A percentile compares a stretch with the other conserved stretches of the same genome.
phyloP scores from a whole-genome alignment of 2,888 invertebrate species.

The Pristionchus mayeri region DNA sequence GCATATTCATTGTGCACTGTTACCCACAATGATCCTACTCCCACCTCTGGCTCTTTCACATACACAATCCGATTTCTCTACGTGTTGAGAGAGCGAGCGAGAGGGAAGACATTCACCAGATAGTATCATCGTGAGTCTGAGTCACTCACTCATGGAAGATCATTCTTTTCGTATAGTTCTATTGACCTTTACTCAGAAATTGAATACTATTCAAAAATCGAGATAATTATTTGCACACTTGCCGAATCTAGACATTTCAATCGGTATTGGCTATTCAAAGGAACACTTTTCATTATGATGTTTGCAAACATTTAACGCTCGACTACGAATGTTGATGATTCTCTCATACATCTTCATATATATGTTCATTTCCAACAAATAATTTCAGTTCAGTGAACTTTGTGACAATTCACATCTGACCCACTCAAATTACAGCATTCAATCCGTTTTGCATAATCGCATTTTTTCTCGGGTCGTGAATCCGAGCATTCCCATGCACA shows the following conservation, averaged over 20 bases:
- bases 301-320: too few relatives aligned
- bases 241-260: too few relatives aligned
- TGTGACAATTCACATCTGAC: neutral
- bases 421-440: too few relatives aligned
- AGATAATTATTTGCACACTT: too few relatives aligned
- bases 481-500: too few relatives aligned
- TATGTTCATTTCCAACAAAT: neutral
- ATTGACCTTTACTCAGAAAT: neutral
- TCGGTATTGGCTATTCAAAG: too few relatives aligned
- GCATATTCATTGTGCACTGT: neutral
- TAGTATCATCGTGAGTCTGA: constrained; percentile 17
- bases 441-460: neutral
- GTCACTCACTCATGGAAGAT: neutral
- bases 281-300: too few relatives aligned
- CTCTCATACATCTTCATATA: neutral
- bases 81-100: neutral
- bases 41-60: neutral
- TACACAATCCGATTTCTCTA: neutral
- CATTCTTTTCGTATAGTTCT: neutral
- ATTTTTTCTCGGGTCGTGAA: too few relatives aligned
- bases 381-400: neutral
- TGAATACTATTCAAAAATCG: too few relatives aligned
- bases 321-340: too few relatives aligned
- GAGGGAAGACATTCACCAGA: neutral
- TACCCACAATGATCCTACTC: neutral